phyloP scores from a whole-genome alignment of 2,113 vertebrate genomes.

The Malurus cyaneus region DNA sequence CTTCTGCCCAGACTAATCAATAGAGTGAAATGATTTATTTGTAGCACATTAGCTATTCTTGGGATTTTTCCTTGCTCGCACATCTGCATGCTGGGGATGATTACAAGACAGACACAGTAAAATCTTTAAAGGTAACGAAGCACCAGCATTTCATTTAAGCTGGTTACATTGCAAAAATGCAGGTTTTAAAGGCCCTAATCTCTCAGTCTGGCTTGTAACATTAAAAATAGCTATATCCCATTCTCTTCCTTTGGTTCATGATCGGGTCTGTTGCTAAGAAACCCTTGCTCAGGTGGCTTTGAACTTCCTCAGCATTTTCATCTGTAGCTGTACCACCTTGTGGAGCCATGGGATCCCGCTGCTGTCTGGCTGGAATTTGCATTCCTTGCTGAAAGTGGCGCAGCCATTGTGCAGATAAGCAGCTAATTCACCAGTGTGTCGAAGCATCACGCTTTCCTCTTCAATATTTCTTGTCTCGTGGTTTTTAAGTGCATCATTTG shows the following conservation, averaged over 20 bases:
- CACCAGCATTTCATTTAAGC: background rate
- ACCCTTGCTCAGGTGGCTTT: slow-evolving; percentile 39
- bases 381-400: background rate
- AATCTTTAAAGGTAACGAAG: background rate
- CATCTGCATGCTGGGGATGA: background rate
- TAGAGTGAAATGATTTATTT: background rate
- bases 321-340: background rate
- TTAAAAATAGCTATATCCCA: slow-evolving; percentile 1
- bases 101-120: background rate
- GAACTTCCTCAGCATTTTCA: slow-evolving; percentile 36
- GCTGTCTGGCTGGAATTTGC: background rate
- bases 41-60: background rate
- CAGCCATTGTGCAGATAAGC: background rate
- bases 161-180: background rate
- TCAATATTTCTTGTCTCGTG: background rate
- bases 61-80: background rate
- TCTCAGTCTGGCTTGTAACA: background rate
- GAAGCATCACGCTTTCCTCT: background rate
- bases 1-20: slow-evolving; percentile 8
- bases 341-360: background rate
- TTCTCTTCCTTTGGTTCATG: background rate
- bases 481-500: background rate
- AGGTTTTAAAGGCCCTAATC: background rate
- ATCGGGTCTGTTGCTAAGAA: slow-evolving; percentile 48
- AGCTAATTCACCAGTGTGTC: background rate